Base-by-base conservation (phyloP, 2,797 vertebrate genomes). In the Peromyscus melanophrys region DNA sequence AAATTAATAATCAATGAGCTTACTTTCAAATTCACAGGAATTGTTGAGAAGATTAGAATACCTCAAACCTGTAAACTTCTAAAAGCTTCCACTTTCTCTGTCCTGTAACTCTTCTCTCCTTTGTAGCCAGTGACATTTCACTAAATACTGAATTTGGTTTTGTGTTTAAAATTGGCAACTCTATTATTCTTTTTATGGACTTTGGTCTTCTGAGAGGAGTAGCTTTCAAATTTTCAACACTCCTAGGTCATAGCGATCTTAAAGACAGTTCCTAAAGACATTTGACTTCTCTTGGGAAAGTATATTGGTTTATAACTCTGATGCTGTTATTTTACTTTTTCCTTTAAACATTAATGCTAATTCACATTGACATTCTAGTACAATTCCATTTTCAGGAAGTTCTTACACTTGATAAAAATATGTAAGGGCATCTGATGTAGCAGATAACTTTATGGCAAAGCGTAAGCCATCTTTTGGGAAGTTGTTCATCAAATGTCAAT, bases 301-400 rank as follows among this genome's bases (percentile, higher is more conserved):
- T 40, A 49, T 81, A 92, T 31, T 57, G 52, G 96, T 90, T 90
- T 82, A 89, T 84, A 95, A 89, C 2, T 90, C 17, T 84, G 34
- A 63, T 83, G 25, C 6, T 90, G 0, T 67, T 94, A 88, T 46
- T 89, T 90, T 83, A 69, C 11, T 67, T 95, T 89, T 69, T 89
- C 43, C 46, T 21, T 90, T 75, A 96, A 95, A 87, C 37, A 94
- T 78, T 94, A 78, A 65, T 94, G 46, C 52, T 93, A 97, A 91
- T 83, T 89, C 3, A 89, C n/a, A 81, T 95, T 93, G 43, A 43
- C 29, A 87, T 90, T 82, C 29, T 81, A 87, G 17, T 87, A 27
- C 90, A 71, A 31, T 17, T 85, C 75, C 17, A 40, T 90, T 96
- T 95, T 92, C 17, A 84, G 63, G 13, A 71, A 71, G 19, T 93